Evolutionary conservation across 1,140 invertebrate species (phyloP).

Genomic region (Caerostris extrusa): DNA sequence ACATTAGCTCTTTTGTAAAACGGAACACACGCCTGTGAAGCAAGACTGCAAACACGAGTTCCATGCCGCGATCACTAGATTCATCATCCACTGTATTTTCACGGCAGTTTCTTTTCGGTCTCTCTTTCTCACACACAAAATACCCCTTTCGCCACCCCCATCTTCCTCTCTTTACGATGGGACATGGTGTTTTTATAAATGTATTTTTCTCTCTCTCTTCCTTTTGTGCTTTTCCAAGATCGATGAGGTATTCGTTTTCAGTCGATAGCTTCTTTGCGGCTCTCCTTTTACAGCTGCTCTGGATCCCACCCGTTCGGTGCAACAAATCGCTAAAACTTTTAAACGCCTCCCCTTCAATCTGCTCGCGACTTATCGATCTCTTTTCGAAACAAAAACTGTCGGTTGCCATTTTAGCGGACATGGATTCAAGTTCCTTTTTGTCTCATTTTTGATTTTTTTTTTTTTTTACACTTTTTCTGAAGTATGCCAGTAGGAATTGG

Average conservation of each 20-base stretch:
- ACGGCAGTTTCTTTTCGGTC: constrained; percentile 27
- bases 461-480: too few relatives aligned
- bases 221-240: not conserved
- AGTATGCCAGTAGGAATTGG: too few relatives aligned
- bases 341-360: constrained; percentile 64
- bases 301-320: constrained; percentile 39
- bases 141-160: not conserved
- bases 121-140: constrained; percentile 20
- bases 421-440: too few relatives aligned
- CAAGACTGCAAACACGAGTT: constrained; percentile 2
- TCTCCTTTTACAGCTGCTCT: constrained; percentile 37
- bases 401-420: not conserved
- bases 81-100: constrained; percentile 36
- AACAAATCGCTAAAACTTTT: constrained; percentile 71
- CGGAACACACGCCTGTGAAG: constrained; percentile 18
- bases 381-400: constrained; percentile 30
- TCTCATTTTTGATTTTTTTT: too few relatives aligned
- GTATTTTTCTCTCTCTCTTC: constrained; percentile 28
- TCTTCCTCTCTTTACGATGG: not conserved
- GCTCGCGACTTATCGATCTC: constrained; percentile 61
- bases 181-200: constrained; percentile 57
- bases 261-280: constrained; percentile 56
- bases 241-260: constrained; percentile 38
- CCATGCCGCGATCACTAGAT: constrained; percentile 35
- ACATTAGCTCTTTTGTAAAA: constrained; percentile 49